phyloP scores from a whole-genome alignment of 2,113 vertebrate genomes.

The Muntiacus reevesi region DNA sequence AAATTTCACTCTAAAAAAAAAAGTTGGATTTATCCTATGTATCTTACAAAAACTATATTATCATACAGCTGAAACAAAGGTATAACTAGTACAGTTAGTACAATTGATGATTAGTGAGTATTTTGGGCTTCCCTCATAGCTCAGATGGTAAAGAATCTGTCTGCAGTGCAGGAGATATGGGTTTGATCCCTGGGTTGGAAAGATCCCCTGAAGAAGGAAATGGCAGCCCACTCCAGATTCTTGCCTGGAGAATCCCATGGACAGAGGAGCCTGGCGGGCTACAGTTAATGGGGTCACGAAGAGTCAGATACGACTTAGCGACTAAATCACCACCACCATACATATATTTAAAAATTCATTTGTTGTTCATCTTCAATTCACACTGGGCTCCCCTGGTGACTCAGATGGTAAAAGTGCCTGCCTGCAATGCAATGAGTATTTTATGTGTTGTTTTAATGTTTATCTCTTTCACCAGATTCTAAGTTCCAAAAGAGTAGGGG shows the following conservation, averaged over 20 bases:
- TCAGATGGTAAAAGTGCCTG: background rate
- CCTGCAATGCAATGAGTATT: background rate
- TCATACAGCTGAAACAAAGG: background rate
- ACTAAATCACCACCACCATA: background rate
- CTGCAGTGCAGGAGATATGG: background rate
- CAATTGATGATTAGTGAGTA: background rate
- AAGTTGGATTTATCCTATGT: background rate
- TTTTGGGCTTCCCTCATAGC: background rate
- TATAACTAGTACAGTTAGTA: background rate
- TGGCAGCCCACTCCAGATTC: background rate
- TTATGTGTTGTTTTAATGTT: background rate
- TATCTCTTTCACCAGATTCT: background rate
- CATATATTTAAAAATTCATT: background rate
- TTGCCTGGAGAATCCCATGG: background rate
- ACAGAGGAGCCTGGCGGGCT: background rate
- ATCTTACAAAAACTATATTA: background rate
- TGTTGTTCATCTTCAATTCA: background rate
- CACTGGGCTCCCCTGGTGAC: background rate
- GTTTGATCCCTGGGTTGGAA: background rate
- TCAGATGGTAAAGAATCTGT: background rate
- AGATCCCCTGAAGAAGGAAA: background rate
- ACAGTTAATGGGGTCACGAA: background rate
- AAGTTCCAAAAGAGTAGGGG: background rate
- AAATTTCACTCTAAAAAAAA: background rate
- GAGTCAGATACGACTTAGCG: background rate